Percentiles rank a stretch among this genome's conserved stretches.
These are phyloP conservation scores for Gonioctena quinquepunctata DNA, from an alignment of 1,140 invertebrate species.

Conservation along the genomic window DNA sequence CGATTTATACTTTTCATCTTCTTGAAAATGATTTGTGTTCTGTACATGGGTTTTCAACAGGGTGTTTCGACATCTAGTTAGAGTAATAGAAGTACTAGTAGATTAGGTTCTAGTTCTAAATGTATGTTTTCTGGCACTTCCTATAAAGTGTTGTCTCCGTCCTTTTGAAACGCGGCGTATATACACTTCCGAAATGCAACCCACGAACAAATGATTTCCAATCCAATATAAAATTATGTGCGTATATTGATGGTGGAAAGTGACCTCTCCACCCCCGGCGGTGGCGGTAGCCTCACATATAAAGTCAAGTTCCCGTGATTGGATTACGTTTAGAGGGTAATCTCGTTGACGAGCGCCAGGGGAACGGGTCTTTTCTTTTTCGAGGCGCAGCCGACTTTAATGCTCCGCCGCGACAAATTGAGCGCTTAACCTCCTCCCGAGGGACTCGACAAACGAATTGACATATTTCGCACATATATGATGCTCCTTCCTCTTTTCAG, in stretches of 20 bases:
- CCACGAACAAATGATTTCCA: background rate
- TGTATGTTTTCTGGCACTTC: background rate
- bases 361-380: constrained; percentile 32
- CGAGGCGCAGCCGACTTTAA: constrained; percentile 43
- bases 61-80: no score
- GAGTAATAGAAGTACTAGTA: no score
- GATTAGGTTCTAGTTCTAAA: no score
- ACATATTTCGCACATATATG: constrained; percentile 11
- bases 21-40: no score
- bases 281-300: constrained; percentile 15
- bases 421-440: constrained; percentile 44
- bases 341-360: constrained; percentile 50
- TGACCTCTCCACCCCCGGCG: background rate
- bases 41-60: no score
- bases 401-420: constrained; percentile 53
- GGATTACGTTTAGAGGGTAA: constrained; percentile 55
- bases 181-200: no score
- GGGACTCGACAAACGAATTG: constrained; percentile 7
- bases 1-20: no score
- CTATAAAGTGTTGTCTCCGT: background rate
- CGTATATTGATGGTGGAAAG: background rate
- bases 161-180: no score
- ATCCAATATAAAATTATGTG: background rate
- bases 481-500: background rate
- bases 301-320: constrained; percentile 42